Conservation (phyloP, 2,888 invertebrate genomes). For the Leucophenga maculata region DNA sequence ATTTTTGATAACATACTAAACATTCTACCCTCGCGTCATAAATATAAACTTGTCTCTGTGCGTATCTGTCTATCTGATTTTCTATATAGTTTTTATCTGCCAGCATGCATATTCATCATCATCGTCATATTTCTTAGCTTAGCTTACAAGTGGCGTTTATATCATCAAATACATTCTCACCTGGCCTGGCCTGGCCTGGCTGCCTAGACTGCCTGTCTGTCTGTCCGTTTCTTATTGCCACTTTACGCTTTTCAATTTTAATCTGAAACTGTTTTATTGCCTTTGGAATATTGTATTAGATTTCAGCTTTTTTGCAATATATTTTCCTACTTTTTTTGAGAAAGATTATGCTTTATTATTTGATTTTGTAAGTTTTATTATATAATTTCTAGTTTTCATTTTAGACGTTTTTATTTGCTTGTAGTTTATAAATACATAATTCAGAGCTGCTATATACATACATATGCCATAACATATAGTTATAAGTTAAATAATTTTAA, state of each 20-base stretch:
- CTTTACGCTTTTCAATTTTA: slow-evolving; percentile 58
- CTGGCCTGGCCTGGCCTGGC: neutral
- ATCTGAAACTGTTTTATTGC: slow-evolving; percentile 42
- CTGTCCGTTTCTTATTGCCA: slow-evolving; percentile 44
- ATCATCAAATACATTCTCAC: neutral
- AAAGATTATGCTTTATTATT: no score
- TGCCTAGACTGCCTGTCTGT: neutral
- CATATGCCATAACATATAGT: neutral
- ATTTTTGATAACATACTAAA: no score
- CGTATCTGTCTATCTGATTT: slow-evolving; percentile 30
- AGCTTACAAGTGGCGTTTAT: no score
- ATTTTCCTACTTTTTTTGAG: no score
- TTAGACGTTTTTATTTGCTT: neutral
- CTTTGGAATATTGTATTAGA: neutral
- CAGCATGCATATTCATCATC: slow-evolving; percentile 49
- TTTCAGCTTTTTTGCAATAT: neutral
- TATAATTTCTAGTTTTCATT: neutral
- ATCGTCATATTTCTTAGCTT: no score
- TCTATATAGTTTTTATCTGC: slow-evolving; percentile 40
- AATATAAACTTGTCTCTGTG: slow-evolving; percentile 8
- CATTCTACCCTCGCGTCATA: neutral
- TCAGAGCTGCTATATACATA: no score
- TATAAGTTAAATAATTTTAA: slow-evolving; percentile 10
- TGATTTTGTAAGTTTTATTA: no score
- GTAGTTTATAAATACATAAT: neutral